A percentile compares a stretch with the other conserved stretches of the same genome.
phyloP scores from a whole-genome alignment of 2,797 vertebrate genomes.

The Hylomyscus alleni region DNA sequence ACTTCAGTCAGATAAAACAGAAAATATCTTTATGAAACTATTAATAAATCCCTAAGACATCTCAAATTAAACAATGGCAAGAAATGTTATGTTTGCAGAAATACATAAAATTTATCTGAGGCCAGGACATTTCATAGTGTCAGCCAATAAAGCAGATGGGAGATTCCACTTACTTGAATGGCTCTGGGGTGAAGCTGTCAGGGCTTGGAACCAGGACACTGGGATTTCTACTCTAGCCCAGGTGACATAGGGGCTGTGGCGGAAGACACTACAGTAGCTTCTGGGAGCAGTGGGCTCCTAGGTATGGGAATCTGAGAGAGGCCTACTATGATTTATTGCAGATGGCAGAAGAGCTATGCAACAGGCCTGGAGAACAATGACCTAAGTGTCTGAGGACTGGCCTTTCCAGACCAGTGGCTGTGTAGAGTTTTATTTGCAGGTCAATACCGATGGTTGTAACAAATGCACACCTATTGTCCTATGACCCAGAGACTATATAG shows the following conservation, averaged over 20 bases:
- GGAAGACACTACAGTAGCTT: neutral
- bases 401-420: neutral
- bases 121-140: slow-evolving; percentile 87
- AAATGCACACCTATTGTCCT: neutral
- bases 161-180: slow-evolving; percentile 81
- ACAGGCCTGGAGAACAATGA: neutral
- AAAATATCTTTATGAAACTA: slow-evolving; percentile 90
- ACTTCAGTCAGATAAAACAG: slow-evolving; percentile 89
- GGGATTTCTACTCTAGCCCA: accelerated
- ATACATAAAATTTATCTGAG: slow-evolving; percentile 90
- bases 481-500: neutral
- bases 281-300: neutral
- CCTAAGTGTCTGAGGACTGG: neutral
- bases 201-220: neutral
- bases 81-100: slow-evolving; percentile 90
- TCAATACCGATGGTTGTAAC: neutral
- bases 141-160: slow-evolving; percentile 88
- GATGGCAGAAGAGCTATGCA: neutral
- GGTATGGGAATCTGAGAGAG: neutral
- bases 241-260: neutral
- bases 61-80: slow-evolving; percentile 90
- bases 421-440: neutral
- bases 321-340: neutral
- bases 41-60: slow-evolving; percentile 91
- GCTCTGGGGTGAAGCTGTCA: slow-evolving; percentile 70